Percentiles rank a stretch among this genome's conserved stretches.
Conservation (phyloP, 2,113 vertebrate genomes). For the Hydrolagus affinis region DNA sequence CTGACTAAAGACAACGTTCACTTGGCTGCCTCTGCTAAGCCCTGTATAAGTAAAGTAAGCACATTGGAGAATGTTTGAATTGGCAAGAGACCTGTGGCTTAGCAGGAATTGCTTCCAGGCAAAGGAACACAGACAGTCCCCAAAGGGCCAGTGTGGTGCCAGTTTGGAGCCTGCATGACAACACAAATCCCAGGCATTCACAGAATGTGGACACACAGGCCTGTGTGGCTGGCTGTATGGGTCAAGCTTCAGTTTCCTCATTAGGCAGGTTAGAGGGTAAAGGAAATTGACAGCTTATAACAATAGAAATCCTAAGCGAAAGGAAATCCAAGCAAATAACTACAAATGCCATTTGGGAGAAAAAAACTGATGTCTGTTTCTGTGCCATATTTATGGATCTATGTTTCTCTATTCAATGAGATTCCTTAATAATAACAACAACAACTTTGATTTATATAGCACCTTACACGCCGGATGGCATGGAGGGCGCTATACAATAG, state of each 20-base stretch:
- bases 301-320: background rate
- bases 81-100: slow-evolving; percentile 13
- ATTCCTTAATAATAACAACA: too few relatives aligned
- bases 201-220: slow-evolving; percentile 6
- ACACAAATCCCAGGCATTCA: slow-evolving; percentile 1
- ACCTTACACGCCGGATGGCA: too few relatives aligned
- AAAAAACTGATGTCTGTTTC: background rate
- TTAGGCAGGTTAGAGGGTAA: background rate
- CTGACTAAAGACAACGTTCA: background rate
- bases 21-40: background rate
- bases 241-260: slow-evolving; percentile 10
- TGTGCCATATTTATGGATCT: background rate
- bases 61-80: slow-evolving; percentile 21
- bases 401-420: background rate
- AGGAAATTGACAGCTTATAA: background rate
- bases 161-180: slow-evolving; percentile 9
- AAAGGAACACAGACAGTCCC: slow-evolving; percentile 24
- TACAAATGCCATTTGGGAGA: background rate
- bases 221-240: slow-evolving; percentile 4
- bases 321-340: background rate
- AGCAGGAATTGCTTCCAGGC: slow-evolving; percentile 15
- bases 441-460: too few relatives aligned
- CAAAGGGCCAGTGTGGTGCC: slow-evolving; percentile 6
- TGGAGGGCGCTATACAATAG: too few relatives aligned
- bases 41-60: slow-evolving; percentile 9